These are phyloP conservation scores for Euclidia mi DNA, from an alignment of 2,888 invertebrate species.

Conservation along the genomic window DNA sequence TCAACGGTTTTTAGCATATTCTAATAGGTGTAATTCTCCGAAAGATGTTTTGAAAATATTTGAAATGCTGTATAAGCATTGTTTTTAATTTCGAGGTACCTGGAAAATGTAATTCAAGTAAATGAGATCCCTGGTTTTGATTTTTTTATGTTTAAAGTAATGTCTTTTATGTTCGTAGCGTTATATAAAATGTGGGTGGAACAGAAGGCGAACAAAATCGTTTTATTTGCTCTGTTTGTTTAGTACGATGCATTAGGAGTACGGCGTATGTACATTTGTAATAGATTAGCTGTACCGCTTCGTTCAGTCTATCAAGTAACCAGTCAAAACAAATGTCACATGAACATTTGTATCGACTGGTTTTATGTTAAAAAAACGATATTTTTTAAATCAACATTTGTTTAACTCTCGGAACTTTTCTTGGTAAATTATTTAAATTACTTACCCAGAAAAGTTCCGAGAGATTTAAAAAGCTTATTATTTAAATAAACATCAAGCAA, in stretches of 20 bases:
- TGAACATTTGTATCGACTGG: too few species aligned
- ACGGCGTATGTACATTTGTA: constrained; percentile 31
- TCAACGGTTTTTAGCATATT: constrained; percentile 29
- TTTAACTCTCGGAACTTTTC: too few species aligned
- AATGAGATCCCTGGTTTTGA: neutral
- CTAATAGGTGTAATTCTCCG: constrained; percentile 26
- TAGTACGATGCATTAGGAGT: constrained; percentile 15
- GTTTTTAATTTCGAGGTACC: constrained; percentile 12
- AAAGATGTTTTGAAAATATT: constrained; percentile 29
- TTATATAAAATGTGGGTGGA: neutral
- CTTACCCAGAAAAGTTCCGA: too few species aligned
- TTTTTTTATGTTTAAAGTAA: constrained; percentile 7
- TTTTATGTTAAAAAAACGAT: too few species aligned
- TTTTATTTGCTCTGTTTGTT: constrained; percentile 23
- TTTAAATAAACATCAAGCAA: too few species aligned
- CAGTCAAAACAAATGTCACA: too few species aligned
- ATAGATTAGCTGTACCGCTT: constrained; percentile 35
- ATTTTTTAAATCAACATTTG: too few species aligned
- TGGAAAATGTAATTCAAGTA: constrained; percentile 11
- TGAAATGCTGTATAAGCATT: constrained; percentile 6
- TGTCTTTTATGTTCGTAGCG: constrained; percentile 10
- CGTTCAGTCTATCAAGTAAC: constrained; percentile 21
- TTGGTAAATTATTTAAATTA: too few species aligned
- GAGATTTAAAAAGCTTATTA: too few species aligned
- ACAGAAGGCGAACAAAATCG: constrained; percentile 12